Evolutionary conservation across 2,797 vertebrate species (phyloP).

Genomic region (Miopithecus talapoin): DNA sequence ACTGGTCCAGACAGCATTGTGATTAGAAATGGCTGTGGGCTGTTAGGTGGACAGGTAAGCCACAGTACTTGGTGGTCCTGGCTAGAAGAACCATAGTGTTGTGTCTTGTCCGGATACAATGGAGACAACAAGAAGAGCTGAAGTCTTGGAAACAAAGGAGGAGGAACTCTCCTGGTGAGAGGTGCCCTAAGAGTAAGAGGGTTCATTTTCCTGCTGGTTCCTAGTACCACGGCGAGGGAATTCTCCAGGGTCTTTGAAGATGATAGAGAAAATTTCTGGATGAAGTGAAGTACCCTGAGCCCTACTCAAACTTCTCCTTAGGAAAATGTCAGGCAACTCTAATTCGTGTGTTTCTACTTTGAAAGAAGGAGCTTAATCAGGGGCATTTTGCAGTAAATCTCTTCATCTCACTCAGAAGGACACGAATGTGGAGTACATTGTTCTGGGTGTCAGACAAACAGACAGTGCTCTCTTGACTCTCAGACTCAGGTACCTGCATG

Average conservation of each 20-base stretch:
- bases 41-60: conserved; percentile 32
- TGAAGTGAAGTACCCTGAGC: conserved; percentile 46
- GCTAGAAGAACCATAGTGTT: conserved; percentile 43
- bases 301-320: neutral
- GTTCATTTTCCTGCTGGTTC: neutral
- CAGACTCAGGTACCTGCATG: neutral
- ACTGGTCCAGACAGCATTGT: conserved; percentile 84
- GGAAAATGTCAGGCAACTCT: neutral
- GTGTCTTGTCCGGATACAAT: conserved; percentile 25
- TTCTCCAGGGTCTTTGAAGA: conserved; percentile 56
- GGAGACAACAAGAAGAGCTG: conserved; percentile 1
- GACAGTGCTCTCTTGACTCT: neutral
- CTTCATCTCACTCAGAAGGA: neutral
- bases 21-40: conserved; percentile 88
- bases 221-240: neutral
- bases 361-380: fast-evolving
- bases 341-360: neutral
- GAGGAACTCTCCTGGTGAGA: fast-evolving
- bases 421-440: fast-evolving
- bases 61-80: neutral
- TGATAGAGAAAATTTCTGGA: neutral
- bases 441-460: neutral
- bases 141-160: neutral
- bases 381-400: neutral
- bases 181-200: neutral